Evolutionary conservation across 2,888 invertebrate genomes (phyloP).

Genomic region (Lordiphosa andalusiaca): DNA sequence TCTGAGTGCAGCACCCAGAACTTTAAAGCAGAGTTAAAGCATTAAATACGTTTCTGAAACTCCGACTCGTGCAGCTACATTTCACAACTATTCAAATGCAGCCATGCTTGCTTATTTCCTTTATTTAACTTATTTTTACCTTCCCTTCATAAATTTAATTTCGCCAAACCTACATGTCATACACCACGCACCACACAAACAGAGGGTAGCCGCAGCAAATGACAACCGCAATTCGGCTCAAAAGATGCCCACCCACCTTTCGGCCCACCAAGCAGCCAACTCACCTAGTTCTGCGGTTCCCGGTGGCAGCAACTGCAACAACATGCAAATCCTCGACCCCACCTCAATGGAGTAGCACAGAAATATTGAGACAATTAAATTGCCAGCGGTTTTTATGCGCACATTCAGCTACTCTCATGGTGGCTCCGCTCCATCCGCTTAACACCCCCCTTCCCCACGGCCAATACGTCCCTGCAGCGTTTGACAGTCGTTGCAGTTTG

Average conservation of each 20-base stretch:
- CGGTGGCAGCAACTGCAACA: conserved; percentile 26
- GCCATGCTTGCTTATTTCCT: too few relatives aligned
- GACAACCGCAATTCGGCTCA: conserved; percentile 38
- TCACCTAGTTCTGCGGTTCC: conserved; percentile 29
- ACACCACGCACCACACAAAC: not conserved
- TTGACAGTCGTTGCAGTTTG: conserved; percentile 48
- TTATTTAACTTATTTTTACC: too few relatives aligned
- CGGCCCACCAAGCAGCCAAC: conserved; percentile 6
- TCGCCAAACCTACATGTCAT: not conserved
- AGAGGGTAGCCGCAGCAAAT: conserved; percentile 9
- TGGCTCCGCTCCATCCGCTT: too few relatives aligned
- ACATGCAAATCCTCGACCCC: not conserved
- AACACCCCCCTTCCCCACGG: too few relatives aligned
- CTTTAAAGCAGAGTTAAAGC: too few relatives aligned
- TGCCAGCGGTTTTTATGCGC: conserved; percentile 26
- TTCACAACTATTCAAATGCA: too few relatives aligned
- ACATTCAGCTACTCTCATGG: conserved; percentile 12
- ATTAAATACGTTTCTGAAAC: too few relatives aligned
- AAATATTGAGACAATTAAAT: conserved; percentile 55
- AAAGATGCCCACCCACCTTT: conserved; percentile 21
- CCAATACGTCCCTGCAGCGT: not conserved
- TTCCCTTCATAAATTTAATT: conserved; percentile 10
- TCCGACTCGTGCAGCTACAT: too few relatives aligned
- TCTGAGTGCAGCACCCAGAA: too few relatives aligned
- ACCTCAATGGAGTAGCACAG: conserved; percentile 16